These are phyloP conservation scores for Brachymystax lenok DNA, from an alignment of 2,797 vertebrate genomes.

Conservation along the genomic window DNA sequence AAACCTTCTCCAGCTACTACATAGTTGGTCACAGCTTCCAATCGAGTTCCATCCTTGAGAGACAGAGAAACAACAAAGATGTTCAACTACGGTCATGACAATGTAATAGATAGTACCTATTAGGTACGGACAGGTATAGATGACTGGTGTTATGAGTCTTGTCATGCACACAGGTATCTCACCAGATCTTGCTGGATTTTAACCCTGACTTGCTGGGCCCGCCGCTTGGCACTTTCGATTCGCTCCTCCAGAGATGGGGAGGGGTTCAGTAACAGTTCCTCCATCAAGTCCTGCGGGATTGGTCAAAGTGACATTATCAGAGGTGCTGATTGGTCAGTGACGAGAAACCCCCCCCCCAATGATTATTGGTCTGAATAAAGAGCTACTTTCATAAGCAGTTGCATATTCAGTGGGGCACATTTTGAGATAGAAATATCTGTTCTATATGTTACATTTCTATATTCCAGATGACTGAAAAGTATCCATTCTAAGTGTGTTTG, in stretches of 20 bases:
- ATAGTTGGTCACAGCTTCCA: conserved; percentile 64
- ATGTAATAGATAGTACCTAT: background rate
- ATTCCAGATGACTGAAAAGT: background rate
- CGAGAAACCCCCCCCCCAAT: background rate
- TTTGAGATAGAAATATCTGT: background rate
- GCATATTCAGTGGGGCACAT: background rate
- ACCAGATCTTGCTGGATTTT: conserved; percentile 91
- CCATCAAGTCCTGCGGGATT: conserved; percentile 76
- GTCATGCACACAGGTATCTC: conserved; percentile 36
- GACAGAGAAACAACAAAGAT: conserved; percentile 7
- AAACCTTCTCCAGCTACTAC: conserved; percentile 73
- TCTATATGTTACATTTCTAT: background rate
- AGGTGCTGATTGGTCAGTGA: background rate
- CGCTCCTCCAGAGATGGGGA: conserved; percentile 81
- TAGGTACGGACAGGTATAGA: background rate
- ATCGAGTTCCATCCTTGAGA: conserved; percentile 70
- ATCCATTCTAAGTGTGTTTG: background rate
- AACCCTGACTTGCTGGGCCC: conserved; percentile 85
- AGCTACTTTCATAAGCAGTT: background rate
- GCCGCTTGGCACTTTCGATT: conserved; percentile 85
- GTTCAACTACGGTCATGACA: background rate
- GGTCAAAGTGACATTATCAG: background rate
- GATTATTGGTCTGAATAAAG: background rate
- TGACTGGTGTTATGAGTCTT: too few species aligned
- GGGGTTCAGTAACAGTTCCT: conserved; percentile 80